These are phyloP conservation scores for Alethe diademata DNA, from an alignment of 2,113 vertebrate species.

Conservation along the genomic window DNA sequence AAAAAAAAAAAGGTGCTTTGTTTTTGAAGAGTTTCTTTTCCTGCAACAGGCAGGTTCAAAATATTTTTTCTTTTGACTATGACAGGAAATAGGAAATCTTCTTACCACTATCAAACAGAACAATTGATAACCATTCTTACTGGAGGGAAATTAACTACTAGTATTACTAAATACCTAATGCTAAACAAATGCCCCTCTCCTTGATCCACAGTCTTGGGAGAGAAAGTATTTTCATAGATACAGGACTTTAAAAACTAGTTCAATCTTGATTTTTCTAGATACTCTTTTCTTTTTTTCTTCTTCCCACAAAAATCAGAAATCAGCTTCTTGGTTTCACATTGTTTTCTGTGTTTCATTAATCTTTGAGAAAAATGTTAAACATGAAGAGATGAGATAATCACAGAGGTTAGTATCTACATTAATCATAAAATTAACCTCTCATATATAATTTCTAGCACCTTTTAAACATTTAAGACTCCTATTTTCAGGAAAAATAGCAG, in stretches of 20 bases:
- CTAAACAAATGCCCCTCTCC: background rate
- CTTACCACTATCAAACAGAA: background rate
- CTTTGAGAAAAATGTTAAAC: background rate
- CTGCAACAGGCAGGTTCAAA: background rate
- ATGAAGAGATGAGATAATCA: background rate
- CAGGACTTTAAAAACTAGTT: background rate
- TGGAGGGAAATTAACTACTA: background rate
- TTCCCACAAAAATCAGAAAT: background rate
- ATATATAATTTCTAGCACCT: background rate
- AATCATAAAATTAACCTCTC: background rate
- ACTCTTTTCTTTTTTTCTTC: background rate
- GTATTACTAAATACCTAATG: background rate
- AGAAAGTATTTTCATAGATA: background rate
- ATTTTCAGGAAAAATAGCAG: background rate
- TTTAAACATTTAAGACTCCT: background rate
- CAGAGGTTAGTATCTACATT: background rate
- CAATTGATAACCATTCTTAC: background rate
- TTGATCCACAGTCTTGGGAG: background rate
- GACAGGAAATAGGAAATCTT: background rate
- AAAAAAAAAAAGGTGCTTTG: background rate
- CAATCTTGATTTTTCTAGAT: background rate
- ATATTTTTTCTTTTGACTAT: background rate
- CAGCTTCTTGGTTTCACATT: background rate
- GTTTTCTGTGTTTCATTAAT: background rate
- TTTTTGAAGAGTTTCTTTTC: background rate